phyloP scores from a whole-genome alignment of 2,888 invertebrate genomes.

The Caenorhabditis macrosperma region DNA sequence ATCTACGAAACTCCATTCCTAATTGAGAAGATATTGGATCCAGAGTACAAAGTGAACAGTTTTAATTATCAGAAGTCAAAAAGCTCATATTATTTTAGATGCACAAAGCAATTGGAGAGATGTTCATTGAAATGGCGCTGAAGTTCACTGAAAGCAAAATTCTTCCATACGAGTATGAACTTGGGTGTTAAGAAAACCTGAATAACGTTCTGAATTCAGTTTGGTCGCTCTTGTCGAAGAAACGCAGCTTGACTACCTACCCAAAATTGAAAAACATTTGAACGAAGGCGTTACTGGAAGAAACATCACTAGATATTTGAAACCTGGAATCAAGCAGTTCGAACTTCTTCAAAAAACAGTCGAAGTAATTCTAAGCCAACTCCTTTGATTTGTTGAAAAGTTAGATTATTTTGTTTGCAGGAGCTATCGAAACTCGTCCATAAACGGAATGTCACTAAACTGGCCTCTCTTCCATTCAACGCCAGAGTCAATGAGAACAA shows the following conservation, averaged over 20 bases:
- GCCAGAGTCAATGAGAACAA: constrained; percentile 24
- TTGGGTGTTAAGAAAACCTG: neutral
- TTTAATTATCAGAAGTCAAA: neutral
- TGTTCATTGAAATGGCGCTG: constrained; percentile 80
- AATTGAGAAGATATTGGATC: constrained; percentile 77
- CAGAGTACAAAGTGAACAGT: constrained; percentile 47
- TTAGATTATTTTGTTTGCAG: neutral
- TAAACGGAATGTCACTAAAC: constrained; percentile 5
- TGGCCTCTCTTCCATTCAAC: constrained; percentile 5
- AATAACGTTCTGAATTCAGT: constrained; percentile 33
- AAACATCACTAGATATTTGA: constrained; percentile 11
- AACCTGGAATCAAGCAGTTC: constrained; percentile 17
- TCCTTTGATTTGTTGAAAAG: no score
- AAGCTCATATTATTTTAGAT: constrained; percentile 65
- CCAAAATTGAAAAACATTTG: constrained; percentile 16
- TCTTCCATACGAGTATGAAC: constrained; percentile 30
- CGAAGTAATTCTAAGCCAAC: neutral
- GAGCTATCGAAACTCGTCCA: constrained; percentile 4
- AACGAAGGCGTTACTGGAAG: neutral
- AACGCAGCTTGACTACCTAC: constrained; percentile 28
- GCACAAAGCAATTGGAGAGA: constrained; percentile 80
- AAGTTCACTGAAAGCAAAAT: constrained; percentile 79
- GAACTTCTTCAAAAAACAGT: constrained; percentile 23
- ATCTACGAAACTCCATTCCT: constrained; percentile 78
- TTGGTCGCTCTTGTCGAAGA: constrained; percentile 24